Base-by-base conservation (phyloP, 2,888 invertebrate species). In the Phasia obesa region DNA sequence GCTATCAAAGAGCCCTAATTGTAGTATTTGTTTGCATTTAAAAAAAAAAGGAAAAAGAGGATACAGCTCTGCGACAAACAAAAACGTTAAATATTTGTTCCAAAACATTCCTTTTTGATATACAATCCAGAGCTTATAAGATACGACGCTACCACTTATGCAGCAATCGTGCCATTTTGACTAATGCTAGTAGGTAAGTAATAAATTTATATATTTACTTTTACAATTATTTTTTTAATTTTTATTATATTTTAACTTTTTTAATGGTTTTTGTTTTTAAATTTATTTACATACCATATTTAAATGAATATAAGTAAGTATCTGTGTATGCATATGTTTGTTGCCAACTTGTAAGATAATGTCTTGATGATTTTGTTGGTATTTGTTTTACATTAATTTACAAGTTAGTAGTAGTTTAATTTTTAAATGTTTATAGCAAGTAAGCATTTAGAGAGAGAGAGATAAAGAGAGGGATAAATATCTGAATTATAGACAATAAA, bases 321-420 rank as follows among this genome's bases (percentile, higher is more conserved):
- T 67, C 19, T 60, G 62, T 70, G 25, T 77, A 64, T 70, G 23
- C 69, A 64, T 53, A 47, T 47, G 42, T 70, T 70, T 55, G 31
- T 62, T 47, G 53, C 44, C 53, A 77, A 62, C 62, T 70, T 70
- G 31, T 53, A 19, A 80, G 38, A 55, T 53, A 65, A 75, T 44
- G 74, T 57, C 57, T 64, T 73, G 31, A 62, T 71, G 27, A 44
- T 74, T 49, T 69, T 74, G 49, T 42, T 70, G 38, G 27, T 67
- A 65, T 84, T 84, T 84, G 75, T 80, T 81, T 84, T 55, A 82
- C 84, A 82, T 65, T 65, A 74, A 75, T 70, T 79, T 80, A 83
- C 69, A 75, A 75, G 57, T 35, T 38, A 49, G 42, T 53, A 53
- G 53, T 74, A 62, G 38, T 51, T 65, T 74, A 62, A 23, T 35